Evolutionary conservation across 1,140 invertebrate genomes (phyloP).

Genomic region (Apis mellifera): Amel_HAv3.1 CM009935.2:5029001-5029500

Average conservation of each 20-base stretch:
- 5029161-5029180: slow-evolving; percentile 85
- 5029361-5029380: slow-evolving; percentile 80
- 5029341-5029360: slow-evolving; percentile 83
- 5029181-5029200: slow-evolving; percentile 84
- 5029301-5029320: slow-evolving; percentile 85
- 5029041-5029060: no score
- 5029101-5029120: no score
- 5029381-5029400: slow-evolving; percentile 80
- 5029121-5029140: background rate
- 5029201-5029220: slow-evolving; percentile 84
- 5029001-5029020: background rate
- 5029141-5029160: slow-evolving; percentile 83
- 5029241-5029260: slow-evolving; percentile 84
- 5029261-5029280: slow-evolving; percentile 86
- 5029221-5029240: slow-evolving; percentile 79
- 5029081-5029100: background rate
- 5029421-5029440: slow-evolving; percentile 14
- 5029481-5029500: background rate
- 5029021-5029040: slow-evolving; percentile 6
- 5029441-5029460: background rate
- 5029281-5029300: slow-evolving; percentile 85
- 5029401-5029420: slow-evolving; percentile 74
- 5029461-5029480: background rate
- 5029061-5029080: slow-evolving; percentile 5
- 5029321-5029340: slow-evolving; percentile 82